Percentiles rank a stretch among this genome's conserved stretches.
These are phyloP conservation scores for Luscinia luscinia DNA, from an alignment of 2,797 vertebrate genomes.

Conservation along the genomic window DNA sequence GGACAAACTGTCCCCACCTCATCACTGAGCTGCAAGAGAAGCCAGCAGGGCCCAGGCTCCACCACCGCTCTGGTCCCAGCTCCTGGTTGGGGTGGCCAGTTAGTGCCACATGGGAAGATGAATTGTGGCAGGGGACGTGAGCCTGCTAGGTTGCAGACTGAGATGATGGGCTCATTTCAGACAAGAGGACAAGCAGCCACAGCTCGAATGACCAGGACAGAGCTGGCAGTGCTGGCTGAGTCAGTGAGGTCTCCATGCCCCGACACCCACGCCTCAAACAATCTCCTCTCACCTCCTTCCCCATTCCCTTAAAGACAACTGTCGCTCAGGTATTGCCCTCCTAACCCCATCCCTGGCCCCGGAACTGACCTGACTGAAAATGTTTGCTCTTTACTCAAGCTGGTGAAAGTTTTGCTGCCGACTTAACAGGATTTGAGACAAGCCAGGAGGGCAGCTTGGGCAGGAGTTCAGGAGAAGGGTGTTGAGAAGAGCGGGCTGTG, in stretches of 20 bases:
- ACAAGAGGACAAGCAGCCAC: constrained; percentile 15
- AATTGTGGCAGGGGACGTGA: constrained; percentile 18
- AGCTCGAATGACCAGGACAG: constrained; percentile 24
- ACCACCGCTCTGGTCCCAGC: background rate
- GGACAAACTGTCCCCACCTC: background rate
- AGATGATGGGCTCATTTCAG: constrained; percentile 17
- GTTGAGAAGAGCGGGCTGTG: background rate
- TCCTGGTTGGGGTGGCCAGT: background rate
- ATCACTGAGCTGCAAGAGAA: background rate
- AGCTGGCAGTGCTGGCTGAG: background rate
- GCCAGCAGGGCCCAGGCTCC: background rate
- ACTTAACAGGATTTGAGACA: constrained; percentile 13
- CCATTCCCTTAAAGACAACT: background rate
- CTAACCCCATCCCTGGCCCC: background rate
- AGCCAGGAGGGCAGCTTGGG: background rate
- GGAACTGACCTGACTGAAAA: background rate
- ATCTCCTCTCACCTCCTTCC: constrained; percentile 23
- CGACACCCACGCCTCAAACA: constrained; percentile 55
- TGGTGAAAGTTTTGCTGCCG: constrained; percentile 19
- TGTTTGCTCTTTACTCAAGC: background rate
- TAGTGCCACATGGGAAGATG: background rate
- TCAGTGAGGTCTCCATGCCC: constrained; percentile 63
- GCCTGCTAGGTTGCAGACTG: background rate
- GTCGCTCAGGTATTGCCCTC: background rate
- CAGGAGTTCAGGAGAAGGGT: background rate